phyloP scores from a whole-genome alignment of 1,140 invertebrate genomes.

The Drosophila triauraria region DNA sequence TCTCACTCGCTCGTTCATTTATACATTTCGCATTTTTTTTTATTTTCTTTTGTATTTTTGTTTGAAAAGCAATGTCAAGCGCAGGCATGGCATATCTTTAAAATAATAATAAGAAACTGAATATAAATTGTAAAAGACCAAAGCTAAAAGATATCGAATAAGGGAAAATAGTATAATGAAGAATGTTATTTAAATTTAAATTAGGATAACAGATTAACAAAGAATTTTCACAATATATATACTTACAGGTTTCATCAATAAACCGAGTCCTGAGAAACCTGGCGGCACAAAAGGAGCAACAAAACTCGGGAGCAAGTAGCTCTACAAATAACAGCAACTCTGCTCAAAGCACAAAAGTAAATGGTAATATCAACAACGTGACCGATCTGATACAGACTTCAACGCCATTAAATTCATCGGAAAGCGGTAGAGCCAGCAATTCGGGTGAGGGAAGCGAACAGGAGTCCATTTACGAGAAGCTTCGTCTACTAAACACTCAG shows the following conservation, averaged over 20 bases:
- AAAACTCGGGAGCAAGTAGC: conserved; percentile 56
- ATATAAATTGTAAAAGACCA: conserved; percentile 37
- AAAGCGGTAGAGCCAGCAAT: conserved; percentile 80
- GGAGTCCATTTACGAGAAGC: conserved; percentile 93
- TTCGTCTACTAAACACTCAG: conserved; percentile 93
- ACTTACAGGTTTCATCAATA: conserved; percentile 97
- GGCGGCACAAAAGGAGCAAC: conserved; percentile 95
- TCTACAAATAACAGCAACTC: conserved; percentile 20
- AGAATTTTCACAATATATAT: background rate
- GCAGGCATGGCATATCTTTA: conserved; percentile 47
- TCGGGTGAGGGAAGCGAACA: conserved; percentile 86
- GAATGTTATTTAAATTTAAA: background rate
- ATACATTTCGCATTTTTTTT: conserved; percentile 54
- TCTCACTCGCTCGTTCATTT: conserved; percentile 61
- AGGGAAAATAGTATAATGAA: background rate
- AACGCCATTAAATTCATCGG: conserved; percentile 77
- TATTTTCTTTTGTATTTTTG: conserved; percentile 61
- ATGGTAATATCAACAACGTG: conserved; percentile 16
- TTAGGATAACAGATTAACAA: background rate
- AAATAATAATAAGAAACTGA: conserved; percentile 59
- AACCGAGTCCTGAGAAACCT: conserved; percentile 98
- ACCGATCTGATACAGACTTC: conserved; percentile 63
- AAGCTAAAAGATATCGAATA: background rate
- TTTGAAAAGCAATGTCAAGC: conserved; percentile 74
- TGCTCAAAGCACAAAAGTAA: conserved; percentile 18